Evolutionary conservation across 2,888 invertebrate genomes (phyloP).

Genomic region (Caprella mutica): DNA sequence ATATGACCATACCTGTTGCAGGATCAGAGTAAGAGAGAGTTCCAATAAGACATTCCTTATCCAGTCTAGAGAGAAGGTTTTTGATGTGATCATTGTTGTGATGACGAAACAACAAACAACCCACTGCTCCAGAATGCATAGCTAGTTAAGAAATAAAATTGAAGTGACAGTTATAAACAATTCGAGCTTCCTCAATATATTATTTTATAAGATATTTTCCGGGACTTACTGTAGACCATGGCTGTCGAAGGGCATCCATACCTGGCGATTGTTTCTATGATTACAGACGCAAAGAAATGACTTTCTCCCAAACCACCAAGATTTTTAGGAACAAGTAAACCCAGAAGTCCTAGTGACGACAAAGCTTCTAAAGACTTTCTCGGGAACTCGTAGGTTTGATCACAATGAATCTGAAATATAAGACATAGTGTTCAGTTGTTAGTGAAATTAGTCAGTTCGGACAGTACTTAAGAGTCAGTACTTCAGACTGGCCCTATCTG

Average conservation of each 20-base stretch:
- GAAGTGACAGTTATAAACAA: no score
- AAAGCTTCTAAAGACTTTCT: slow-evolving; percentile 23
- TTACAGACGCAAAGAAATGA: slow-evolving; percentile 16
- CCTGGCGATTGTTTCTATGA: slow-evolving; percentile 27
- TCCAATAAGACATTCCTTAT: slow-evolving; percentile 25
- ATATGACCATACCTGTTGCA: slow-evolving; percentile 25
- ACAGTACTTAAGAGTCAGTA: no score
- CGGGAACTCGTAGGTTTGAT: slow-evolving; percentile 23
- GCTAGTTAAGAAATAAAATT: no score
- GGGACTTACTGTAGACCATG: slow-evolving; percentile 26
- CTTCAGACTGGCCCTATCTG: no score
- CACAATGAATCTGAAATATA: slow-evolving; percentile 23
- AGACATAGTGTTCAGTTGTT: no score
- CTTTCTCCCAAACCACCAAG: slow-evolving; percentile 23
- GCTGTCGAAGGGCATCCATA: slow-evolving; percentile 31
- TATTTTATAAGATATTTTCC: no score
- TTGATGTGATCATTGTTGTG: slow-evolving; percentile 21
- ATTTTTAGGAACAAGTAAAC: slow-evolving; percentile 20
- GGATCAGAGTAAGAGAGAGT: slow-evolving; percentile 25
- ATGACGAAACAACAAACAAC: slow-evolving; percentile 20
- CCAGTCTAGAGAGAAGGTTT: slow-evolving; percentile 17
- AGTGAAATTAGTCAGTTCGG: no score
- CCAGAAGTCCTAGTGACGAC: slow-evolving; percentile 26
- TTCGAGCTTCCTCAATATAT: no score
- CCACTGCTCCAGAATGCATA: slow-evolving; percentile 21